Percentiles rank a stretch among this genome's conserved stretches.
Conservation (phyloP, 2,797 vertebrate genomes). For the Phoebastria nigripes region DNA sequence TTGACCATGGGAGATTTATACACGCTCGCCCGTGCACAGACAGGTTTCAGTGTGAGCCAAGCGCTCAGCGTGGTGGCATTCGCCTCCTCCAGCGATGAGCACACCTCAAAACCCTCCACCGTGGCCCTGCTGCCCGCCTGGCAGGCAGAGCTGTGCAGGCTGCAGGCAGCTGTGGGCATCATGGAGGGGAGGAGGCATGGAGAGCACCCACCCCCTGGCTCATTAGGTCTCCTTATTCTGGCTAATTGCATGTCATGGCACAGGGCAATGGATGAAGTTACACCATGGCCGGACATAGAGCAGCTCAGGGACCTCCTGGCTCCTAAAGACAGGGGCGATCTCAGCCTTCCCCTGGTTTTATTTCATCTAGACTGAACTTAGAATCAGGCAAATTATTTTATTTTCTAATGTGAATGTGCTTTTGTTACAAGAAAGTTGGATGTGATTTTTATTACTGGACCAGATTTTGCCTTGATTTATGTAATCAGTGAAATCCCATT, state of each 20-base stretch:
- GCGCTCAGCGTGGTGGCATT: accelerated
- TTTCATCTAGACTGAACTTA: neutral
- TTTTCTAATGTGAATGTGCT: neutral
- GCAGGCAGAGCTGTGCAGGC: neutral
- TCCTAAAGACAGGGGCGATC: neutral
- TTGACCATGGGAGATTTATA: neutral
- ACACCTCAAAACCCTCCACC: neutral
- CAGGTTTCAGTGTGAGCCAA: neutral
- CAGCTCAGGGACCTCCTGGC: neutral
- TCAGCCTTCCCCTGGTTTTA: neutral
- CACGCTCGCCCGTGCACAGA: accelerated
- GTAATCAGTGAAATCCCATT: slow-evolving; percentile 58
- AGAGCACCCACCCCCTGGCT: neutral
- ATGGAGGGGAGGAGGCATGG: neutral
- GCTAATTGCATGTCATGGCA: neutral
- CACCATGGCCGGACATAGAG: neutral
- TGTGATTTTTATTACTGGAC: slow-evolving; percentile 30
- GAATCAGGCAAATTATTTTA: neutral
- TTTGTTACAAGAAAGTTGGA: slow-evolving; percentile 35
- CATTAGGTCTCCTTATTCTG: neutral
- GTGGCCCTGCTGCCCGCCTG: accelerated
- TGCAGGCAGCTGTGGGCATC: neutral
- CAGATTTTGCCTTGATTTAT: slow-evolving; percentile 42
- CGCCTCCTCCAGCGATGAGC: neutral
- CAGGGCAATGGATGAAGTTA: neutral